Evolutionary conservation across 2,888 invertebrate species (phyloP).

Genomic region (Pheosia tremula): DNA sequence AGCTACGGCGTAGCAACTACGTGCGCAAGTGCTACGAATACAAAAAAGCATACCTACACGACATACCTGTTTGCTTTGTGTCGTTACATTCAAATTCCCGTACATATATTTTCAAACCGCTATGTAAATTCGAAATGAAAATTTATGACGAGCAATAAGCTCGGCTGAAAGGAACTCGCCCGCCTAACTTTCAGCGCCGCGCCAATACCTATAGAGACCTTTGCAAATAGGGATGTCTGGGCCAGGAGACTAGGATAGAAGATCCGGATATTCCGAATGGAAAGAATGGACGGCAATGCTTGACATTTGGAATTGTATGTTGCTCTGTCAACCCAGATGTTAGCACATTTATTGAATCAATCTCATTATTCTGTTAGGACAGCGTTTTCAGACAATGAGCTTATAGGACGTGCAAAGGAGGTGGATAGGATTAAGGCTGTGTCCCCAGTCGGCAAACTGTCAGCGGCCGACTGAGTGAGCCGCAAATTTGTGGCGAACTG

Average conservation of each 20-base stretch:
- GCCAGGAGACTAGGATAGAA: background rate
- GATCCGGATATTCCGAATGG: background rate
- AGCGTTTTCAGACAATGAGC: too few species aligned
- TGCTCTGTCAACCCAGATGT: too few species aligned
- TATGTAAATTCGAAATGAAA: constrained; percentile 49
- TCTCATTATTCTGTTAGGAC: too few species aligned
- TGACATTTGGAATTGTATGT: too few species aligned
- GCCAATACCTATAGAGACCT: constrained; percentile 28
- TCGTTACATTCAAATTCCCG: constrained; percentile 21
- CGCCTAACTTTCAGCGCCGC: constrained; percentile 32
- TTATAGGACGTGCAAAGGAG: too few species aligned
- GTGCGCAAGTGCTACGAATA: constrained; percentile 39
- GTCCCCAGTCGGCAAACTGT: too few species aligned
- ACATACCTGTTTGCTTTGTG: too few species aligned
- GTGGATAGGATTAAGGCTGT: too few species aligned
- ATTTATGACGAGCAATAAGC: constrained; percentile 53
- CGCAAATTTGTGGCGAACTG: too few species aligned
- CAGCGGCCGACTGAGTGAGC: too few species aligned
- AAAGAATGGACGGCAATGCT: background rate
- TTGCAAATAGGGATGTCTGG: constrained; percentile 9
- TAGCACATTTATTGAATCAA: too few species aligned
- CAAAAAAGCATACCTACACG: constrained; percentile 16
- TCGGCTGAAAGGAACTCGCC: constrained; percentile 37
- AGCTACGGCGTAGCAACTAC: constrained; percentile 43
- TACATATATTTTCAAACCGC: constrained; percentile 27